A percentile compares a stretch with the other conserved stretches of the same genome.
Conservation (phyloP, 2,888 invertebrate genomes). For the Limnephilus marmoratus region DNA sequence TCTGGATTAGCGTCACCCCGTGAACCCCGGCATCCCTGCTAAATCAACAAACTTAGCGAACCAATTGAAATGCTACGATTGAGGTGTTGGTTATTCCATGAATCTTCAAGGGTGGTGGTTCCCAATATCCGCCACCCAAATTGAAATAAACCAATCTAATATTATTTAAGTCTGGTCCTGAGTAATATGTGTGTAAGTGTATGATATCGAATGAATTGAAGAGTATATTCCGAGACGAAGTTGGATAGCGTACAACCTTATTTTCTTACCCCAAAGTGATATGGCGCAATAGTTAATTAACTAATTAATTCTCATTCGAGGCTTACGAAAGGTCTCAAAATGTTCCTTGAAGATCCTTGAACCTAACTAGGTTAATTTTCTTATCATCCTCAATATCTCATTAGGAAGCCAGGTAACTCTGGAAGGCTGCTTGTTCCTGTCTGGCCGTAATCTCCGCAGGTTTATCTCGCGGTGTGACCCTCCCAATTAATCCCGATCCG, state of each 20-base stretch:
- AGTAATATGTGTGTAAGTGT: no score
- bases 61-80: no score
- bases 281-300: not conserved
- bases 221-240: not conserved
- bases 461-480: not conserved
- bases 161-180: no score
- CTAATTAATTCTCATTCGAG: not conserved
- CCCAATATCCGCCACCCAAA: no score
- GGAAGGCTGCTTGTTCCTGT: not conserved
- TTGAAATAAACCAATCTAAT: no score
- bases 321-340: not conserved
- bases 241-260: not conserved
- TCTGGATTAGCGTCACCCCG: no score
- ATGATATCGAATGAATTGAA: not conserved
- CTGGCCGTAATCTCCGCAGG: not conserved
- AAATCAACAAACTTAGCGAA: no score
- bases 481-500: conserved; percentile 35
- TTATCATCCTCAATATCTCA: not conserved
- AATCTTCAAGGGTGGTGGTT: no score
- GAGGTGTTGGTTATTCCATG: no score
- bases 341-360: not conserved
- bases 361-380: not conserved
- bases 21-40: no score
- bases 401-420: not conserved
- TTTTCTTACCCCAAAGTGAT: not conserved